Conservation (phyloP, 2,797 vertebrate genomes). For the Fringilla coelebs region DNA sequence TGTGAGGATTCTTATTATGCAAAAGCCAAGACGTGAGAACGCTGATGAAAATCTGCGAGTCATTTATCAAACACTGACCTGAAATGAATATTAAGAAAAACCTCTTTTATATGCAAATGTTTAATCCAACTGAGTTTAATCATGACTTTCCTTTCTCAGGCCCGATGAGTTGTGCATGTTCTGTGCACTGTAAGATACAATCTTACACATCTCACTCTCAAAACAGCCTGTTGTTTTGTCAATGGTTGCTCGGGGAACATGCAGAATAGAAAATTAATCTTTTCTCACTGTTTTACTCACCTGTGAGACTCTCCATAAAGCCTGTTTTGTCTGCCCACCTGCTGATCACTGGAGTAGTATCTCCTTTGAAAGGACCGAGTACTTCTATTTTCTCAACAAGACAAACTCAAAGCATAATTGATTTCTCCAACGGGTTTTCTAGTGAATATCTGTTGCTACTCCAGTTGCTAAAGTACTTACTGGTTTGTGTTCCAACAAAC, state of each 20-base stretch:
- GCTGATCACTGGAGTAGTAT: background rate
- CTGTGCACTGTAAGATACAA: background rate
- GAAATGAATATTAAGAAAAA: conserved; percentile 56
- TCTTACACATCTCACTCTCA: background rate
- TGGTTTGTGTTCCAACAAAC: conserved; percentile 44
- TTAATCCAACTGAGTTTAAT: conserved; percentile 42
- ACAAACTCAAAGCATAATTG: conserved; percentile 50
- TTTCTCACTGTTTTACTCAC: conserved; percentile 16
- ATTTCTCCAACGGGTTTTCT: conserved; percentile 64
- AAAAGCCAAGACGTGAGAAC: conserved; percentile 27
- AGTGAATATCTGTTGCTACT: conserved; percentile 46
- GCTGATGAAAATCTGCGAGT: conserved; percentile 46
- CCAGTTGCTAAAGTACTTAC: conserved; percentile 13
- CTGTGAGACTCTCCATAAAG: background rate
- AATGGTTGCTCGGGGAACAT: conserved; percentile 21
- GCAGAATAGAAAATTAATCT: conserved; percentile 19
- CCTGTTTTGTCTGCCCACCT: conserved; percentile 26
- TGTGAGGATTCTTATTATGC: conserved; percentile 31
- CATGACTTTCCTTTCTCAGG: conserved; percentile 11
- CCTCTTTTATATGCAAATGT: conserved; percentile 59
- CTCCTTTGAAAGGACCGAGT: background rate
- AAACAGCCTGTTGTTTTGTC: background rate
- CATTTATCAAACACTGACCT: conserved; percentile 64
- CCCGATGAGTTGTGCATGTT: background rate
- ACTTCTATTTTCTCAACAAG: conserved; percentile 36